Evolutionary conservation across 2,113 vertebrate genomes (phyloP), one percentile per base, ranked within the genome.

Genomic region (Tragulus kanchil): DNA sequence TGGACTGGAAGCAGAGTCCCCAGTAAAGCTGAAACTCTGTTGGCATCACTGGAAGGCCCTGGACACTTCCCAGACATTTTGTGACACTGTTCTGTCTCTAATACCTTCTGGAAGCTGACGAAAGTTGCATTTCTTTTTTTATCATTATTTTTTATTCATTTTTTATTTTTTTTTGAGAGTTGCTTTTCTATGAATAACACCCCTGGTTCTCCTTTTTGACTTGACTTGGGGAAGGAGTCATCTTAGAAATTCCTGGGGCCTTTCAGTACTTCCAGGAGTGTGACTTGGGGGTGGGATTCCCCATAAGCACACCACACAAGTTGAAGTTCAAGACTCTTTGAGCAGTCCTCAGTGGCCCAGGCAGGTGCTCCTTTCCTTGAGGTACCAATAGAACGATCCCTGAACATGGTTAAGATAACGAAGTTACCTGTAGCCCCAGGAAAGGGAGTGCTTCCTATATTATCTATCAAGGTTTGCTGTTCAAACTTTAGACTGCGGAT

Each of bases 231-330:
- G 13, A 90, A 92, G 61, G 23, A 78, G 28, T 59, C 16, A 6
- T 59, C 23, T 58, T 89, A 93, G 90, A 86, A 87, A 92, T 90
- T 36, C n/a, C 87, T 64, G 61, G 26, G 81, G 19, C 19, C 28
- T 92, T 84, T 92, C 25, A 61, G 31, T 52, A 25, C 62, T 88
- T 92, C 6, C 19, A 65, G 12, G 19, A 23, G 28, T 91, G 54
- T 58, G 48, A 69, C 73, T 94, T 58, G 21, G 17, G 25, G 28
- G 58, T 73, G 61, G 36, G 3, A 36, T 77, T 83, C 45, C 45
- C 36, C 84, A 42, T 0, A 95, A 42, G n/a, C 28, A 79, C 10
- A 83, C 13, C 50, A 15, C 17, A 62, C 8, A 54, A 25, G 42
- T 62, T 82, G 65, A 52, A 45, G 19, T 73, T 94, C 64, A 78